These are phyloP conservation scores for Polypterus bichir DNA, from an alignment of 2,113 vertebrate genomes.

Conservation along the genomic window DNA sequence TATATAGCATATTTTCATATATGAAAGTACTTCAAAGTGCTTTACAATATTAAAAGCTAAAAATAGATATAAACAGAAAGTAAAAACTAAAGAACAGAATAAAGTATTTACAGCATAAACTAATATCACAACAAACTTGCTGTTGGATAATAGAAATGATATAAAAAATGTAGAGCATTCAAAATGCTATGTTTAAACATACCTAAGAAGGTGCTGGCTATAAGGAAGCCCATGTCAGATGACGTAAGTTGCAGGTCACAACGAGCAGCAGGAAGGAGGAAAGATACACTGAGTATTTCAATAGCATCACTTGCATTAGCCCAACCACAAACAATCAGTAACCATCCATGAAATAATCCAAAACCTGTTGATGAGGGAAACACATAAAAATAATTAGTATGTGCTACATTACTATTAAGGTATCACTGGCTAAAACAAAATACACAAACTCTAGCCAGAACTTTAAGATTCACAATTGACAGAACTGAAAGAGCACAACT, in stretches of 20 bases:
- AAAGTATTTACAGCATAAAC: too few species aligned
- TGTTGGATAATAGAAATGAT: too few species aligned
- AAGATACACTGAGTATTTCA: constrained; percentile 56
- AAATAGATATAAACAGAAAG: too few species aligned
- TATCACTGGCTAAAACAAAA: not conserved
- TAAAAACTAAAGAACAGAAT: too few species aligned
- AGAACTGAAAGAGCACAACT: not conserved
- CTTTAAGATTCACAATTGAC: not conserved
- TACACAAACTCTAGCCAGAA: not conserved
- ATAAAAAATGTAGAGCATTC: too few species aligned
- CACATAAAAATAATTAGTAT: not conserved
- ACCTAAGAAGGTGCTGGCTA: constrained; percentile 55
- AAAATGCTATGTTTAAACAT: not conserved
- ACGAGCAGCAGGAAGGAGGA: constrained; percentile 44
- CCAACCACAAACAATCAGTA: constrained; percentile 50
- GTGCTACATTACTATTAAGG: not conserved
- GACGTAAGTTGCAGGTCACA: constrained; percentile 46
- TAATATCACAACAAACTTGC: too few species aligned
- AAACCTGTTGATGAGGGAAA: constrained; percentile 32
- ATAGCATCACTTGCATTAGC: constrained; percentile 56
- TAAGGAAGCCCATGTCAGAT: constrained; percentile 51
- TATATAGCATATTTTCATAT: too few species aligned
- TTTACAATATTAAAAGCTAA: too few species aligned
- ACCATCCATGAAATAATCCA: constrained; percentile 45
- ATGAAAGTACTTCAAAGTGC: too few species aligned